Evolutionary conservation across 1,140 invertebrate genomes (phyloP).

Genomic region (Pseudomyrmex concolor): DNA sequence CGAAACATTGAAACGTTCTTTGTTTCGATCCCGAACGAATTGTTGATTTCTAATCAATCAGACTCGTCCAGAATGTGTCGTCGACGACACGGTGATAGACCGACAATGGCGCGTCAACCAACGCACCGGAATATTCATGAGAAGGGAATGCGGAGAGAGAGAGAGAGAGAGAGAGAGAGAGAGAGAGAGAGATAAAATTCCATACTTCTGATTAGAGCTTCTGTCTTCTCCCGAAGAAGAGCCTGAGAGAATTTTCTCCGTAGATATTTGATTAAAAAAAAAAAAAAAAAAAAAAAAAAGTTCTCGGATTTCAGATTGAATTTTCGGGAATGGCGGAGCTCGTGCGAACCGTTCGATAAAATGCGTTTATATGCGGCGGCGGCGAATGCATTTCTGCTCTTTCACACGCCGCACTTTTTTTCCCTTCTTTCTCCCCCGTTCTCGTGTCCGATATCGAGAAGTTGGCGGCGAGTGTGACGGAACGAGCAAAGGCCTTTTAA

Average conservation of each 20-base stretch:
- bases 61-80: background rate
- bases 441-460: conserved; percentile 21
- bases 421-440: no score
- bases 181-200: conserved; percentile 74
- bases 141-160: conserved; percentile 54
- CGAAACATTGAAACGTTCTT: no score
- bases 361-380: conserved; percentile 22
- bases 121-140: conserved; percentile 77
- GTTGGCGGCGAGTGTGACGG: background rate
- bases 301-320: no score
- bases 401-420: background rate
- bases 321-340: background rate
- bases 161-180: no score
- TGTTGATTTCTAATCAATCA: conserved; percentile 18
- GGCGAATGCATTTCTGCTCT: conserved; percentile 21
- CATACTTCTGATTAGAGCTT: conserved; percentile 3
- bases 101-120: conserved; percentile 69
- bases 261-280: no score
- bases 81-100: conserved; percentile 63
- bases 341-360: conserved; percentile 31
- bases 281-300: no score
- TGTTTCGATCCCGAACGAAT: background rate
- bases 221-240: no score
- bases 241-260: no score
- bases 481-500: conserved; percentile 29